A percentile compares a stretch with the other conserved stretches of the same genome.
Conservation (phyloP, 1,140 invertebrate species). For the Atopsyche davidsoni region DNA sequence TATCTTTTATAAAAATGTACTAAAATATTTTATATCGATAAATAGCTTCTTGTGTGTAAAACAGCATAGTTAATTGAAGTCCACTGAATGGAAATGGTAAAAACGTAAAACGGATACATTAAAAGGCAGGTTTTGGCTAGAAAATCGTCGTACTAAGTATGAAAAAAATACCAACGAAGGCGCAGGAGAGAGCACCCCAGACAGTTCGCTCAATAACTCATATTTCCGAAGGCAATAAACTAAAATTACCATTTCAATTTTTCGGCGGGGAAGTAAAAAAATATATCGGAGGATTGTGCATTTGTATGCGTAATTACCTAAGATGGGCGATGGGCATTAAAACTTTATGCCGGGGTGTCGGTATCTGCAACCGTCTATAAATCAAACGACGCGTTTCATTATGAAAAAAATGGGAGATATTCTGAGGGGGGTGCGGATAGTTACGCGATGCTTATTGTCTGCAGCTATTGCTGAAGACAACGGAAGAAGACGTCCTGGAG, state of each 20-base stretch:
- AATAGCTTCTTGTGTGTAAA: too few relatives aligned
- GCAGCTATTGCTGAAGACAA: neutral
- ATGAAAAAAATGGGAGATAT: conserved; percentile 12
- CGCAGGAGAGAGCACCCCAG: neutral
- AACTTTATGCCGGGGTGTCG: conserved; percentile 17
- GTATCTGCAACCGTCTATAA: conserved; percentile 25
- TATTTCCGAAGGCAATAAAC: neutral
- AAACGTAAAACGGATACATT: too few relatives aligned
- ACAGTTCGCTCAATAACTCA: too few relatives aligned
- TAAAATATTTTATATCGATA: too few relatives aligned
- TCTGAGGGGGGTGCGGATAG: conserved; percentile 7
- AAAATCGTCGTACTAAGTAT: too few relatives aligned
- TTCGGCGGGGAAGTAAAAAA: conserved; percentile 8
- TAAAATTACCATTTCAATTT: conserved; percentile 14
- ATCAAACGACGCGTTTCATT: conserved; percentile 31
- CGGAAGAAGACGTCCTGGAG: too few relatives aligned
- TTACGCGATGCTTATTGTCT: neutral
- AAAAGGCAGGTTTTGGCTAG: too few relatives aligned
- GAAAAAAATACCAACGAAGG: conserved; percentile 1
- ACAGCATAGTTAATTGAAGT: too few relatives aligned
- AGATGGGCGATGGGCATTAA: conserved; percentile 26
- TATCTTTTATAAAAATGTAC: too few relatives aligned
- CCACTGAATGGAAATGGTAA: too few relatives aligned
- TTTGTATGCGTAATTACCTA: conserved; percentile 30
- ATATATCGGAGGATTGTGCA: conserved; percentile 18